phyloP scores from a whole-genome alignment of 1,140 invertebrate species.

The Aphelenchoides fujianensis region DNA sequence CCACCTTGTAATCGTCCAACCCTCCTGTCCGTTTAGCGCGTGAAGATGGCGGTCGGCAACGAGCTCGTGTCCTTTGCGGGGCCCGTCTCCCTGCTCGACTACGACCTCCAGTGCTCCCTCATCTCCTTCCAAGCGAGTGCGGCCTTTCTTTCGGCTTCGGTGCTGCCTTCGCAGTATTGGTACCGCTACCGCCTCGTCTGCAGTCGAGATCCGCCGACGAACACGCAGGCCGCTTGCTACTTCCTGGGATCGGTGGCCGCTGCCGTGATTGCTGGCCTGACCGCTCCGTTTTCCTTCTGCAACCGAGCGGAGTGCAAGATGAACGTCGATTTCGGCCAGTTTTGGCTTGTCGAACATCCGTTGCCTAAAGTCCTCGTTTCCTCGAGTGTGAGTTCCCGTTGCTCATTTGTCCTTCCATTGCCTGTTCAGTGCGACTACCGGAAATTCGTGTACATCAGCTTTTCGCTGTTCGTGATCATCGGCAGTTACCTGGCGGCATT shows the following conservation, averaged over 20 bases:
- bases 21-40: not conserved
- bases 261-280: not conserved
- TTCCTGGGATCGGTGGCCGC: not conserved
- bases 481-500: not conserved
- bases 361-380: not conserved
- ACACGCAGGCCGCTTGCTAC: not conserved
- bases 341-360: not conserved
- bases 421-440: not conserved
- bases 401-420: not conserved
- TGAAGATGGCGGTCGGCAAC: not conserved
- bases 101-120: not conserved
- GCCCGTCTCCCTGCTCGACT: not conserved
- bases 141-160: not conserved
- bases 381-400: not conserved
- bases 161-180: not conserved
- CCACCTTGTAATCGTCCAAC: not conserved
- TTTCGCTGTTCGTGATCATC: not conserved
- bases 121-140: not conserved
- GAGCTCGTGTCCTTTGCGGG: not conserved
- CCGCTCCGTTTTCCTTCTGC: not conserved
- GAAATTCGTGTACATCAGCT: not conserved
- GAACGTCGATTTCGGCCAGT: not conserved
- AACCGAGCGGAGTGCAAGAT: not conserved
- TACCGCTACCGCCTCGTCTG: not conserved
- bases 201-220: not conserved